Conservation (phyloP, 1,140 invertebrate species). For the Apis mellifera region DNA sequence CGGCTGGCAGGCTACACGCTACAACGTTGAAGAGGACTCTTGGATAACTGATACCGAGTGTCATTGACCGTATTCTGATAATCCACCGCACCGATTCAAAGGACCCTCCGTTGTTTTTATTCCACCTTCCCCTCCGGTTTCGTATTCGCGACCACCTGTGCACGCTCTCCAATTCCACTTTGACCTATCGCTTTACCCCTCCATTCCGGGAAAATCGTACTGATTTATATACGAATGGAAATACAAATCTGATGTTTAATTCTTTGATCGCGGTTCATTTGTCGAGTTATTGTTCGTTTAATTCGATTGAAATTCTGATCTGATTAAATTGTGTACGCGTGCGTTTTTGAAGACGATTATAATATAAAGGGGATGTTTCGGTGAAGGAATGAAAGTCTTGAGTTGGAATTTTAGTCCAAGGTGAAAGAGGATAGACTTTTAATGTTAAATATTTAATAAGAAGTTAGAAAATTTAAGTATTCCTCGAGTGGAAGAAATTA, state of each 20-base stretch:
- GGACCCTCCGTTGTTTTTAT: conserved; percentile 49
- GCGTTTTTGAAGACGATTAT: no score
- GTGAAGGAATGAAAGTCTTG: no score
- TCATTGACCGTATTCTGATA: conserved; percentile 56
- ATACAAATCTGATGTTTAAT: not conserved
- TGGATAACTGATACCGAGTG: conserved; percentile 58
- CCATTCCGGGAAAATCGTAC: conserved; percentile 21
- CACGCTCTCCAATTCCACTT: conserved; percentile 32
- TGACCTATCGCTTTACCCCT: conserved; percentile 30
- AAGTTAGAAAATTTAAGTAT: not conserved
- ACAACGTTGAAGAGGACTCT: conserved; percentile 20
- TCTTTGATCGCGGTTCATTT: not conserved
- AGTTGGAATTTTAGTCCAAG: no score
- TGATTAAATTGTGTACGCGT: no score
- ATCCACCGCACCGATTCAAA: conserved; percentile 56
- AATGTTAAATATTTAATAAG: not conserved
- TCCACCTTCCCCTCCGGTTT: conserved; percentile 5
- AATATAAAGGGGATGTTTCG: not conserved
- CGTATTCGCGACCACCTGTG: conserved; percentile 40
- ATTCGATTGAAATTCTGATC: not conserved
- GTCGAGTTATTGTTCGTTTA: not conserved
- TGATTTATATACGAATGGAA: not conserved
- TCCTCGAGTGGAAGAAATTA: not conserved
- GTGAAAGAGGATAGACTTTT: no score
- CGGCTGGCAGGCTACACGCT: conserved; percentile 4